Percentiles rank a stretch among this genome's conserved stretches.
phyloP scores from a whole-genome alignment of 2,797 vertebrate genomes.

The Melanotaenia pygmaea region DNA sequence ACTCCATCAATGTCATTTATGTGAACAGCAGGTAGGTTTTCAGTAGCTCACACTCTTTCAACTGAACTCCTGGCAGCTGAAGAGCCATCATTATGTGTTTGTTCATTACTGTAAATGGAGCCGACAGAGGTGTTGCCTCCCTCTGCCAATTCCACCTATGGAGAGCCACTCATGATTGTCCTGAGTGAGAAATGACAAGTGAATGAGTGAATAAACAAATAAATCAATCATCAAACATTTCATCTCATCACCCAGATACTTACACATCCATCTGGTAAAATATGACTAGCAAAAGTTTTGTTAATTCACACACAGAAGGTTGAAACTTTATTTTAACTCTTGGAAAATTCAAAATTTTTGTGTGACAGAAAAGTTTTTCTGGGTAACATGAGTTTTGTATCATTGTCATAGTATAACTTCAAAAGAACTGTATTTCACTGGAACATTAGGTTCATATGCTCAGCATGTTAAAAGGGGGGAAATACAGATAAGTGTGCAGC shows the following conservation, averaged over 20 bases:
- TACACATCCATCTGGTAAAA: no score
- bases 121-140: slow-evolving; percentile 4
- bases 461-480: no score
- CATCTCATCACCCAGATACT: no score
- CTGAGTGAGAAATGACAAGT: neutral
- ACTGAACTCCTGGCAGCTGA: slow-evolving; percentile 6
- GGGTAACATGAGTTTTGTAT: neutral
- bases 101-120: slow-evolving; percentile 13
- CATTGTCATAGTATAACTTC: neutral
- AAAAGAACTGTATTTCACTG: no score
- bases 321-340: no score
- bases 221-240: neutral
- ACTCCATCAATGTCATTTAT: slow-evolving; percentile 10
- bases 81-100: slow-evolving; percentile 9
- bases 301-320: no score
- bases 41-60: neutral
- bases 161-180: neutral
- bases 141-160: neutral
- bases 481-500: no score
- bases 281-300: no score
- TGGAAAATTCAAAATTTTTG: no score
- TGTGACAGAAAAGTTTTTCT: no score
- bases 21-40: slow-evolving; percentile 21
- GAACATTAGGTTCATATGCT: no score
- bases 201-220: neutral